Percentiles rank a stretch among this genome's conserved stretches.
These are phyloP conservation scores for Cyrtodaria siliqua DNA, from an alignment of 2,888 invertebrate species.

Conservation along the genomic window DNA sequence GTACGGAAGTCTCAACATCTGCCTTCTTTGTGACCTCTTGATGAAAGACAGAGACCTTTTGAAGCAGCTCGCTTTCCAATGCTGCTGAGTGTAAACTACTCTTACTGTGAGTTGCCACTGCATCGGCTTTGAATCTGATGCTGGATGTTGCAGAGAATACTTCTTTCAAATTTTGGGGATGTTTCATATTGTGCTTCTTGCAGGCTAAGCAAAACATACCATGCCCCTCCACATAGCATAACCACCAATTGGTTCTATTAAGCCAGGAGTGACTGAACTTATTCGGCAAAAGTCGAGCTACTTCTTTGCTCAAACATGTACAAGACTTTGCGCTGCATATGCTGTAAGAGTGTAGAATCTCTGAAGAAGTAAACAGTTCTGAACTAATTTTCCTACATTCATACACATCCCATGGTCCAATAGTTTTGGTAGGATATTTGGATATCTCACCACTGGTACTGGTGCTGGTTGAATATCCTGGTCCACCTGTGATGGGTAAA, in stretches of 20 bases:
- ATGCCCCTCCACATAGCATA: conserved; percentile 23
- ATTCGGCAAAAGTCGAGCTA: conserved; percentile 2
- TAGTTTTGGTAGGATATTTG: too few relatives aligned
- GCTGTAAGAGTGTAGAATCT: not conserved
- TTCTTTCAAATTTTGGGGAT: conserved; percentile 19
- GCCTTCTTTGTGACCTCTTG: conserved; percentile 17
- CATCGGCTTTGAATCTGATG: conserved; percentile 15
- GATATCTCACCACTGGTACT: too few relatives aligned
- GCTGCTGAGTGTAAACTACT: not conserved
- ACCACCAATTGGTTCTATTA: conserved; percentile 19
- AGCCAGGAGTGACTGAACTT: conserved; percentile 12
- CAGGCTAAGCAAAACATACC: conserved; percentile 35
- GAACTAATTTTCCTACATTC: conserved; percentile 1
- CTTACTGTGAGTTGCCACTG: conserved; percentile 5
- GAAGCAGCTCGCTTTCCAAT: conserved; percentile 22
- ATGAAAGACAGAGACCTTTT: conserved; percentile 20
- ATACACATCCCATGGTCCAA: not conserved
- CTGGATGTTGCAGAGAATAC: conserved; percentile 22
- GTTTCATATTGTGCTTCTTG: conserved; percentile 27
- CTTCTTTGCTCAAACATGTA: not conserved
- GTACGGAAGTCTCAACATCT: conserved; percentile 10
- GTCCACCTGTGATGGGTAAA: too few relatives aligned
- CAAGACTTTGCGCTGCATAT: not conserved
- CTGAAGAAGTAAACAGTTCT: not conserved
- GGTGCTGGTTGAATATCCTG: too few relatives aligned